Percentiles rank a stretch among this genome's conserved stretches.
Evolutionary conservation across 2,888 invertebrate genomes (phyloP).

Genomic region (Synergus japonicus): DNA sequence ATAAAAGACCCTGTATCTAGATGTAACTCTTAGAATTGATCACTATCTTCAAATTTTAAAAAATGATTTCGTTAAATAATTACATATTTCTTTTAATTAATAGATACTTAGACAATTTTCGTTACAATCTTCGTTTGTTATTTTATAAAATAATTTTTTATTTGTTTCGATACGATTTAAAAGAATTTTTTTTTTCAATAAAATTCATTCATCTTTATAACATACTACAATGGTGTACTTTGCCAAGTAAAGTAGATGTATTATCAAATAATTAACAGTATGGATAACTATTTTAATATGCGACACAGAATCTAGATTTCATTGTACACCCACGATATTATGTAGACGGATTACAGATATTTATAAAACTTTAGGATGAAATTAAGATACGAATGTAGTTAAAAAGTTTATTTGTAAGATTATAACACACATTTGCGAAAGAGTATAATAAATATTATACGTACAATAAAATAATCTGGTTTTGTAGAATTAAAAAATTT

Average conservation of each 20-base stretch:
- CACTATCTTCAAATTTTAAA: background rate
- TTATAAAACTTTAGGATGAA: slow-evolving; percentile 54
- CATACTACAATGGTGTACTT: slow-evolving; percentile 44
- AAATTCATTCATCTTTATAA: background rate
- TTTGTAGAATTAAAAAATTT: background rate
- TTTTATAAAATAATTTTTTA: background rate
- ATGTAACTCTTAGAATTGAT: background rate
- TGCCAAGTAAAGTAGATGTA: slow-evolving; percentile 26
- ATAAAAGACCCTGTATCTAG: background rate
- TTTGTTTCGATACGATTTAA: background rate
- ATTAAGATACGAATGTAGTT: slow-evolving; percentile 52
- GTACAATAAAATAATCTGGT: background rate
- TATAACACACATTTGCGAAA: slow-evolving; percentile 66
- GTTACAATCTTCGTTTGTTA: background rate
- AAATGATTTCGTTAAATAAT: background rate
- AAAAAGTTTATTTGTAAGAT: slow-evolving; percentile 63
- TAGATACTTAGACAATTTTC: background rate
- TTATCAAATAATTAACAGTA: slow-evolving; percentile 19
- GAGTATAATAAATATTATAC: slow-evolving; percentile 66
- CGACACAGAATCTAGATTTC: slow-evolving; percentile 42
- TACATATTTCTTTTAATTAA: background rate
- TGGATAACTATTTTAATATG: slow-evolving; percentile 49
- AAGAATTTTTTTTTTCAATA: background rate
- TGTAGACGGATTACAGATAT: slow-evolving; percentile 51
- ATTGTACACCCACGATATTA: slow-evolving; percentile 46